Evolutionary conservation across 2,888 invertebrate genomes (phyloP).

Genomic region (Pinctada fucata): DNA sequence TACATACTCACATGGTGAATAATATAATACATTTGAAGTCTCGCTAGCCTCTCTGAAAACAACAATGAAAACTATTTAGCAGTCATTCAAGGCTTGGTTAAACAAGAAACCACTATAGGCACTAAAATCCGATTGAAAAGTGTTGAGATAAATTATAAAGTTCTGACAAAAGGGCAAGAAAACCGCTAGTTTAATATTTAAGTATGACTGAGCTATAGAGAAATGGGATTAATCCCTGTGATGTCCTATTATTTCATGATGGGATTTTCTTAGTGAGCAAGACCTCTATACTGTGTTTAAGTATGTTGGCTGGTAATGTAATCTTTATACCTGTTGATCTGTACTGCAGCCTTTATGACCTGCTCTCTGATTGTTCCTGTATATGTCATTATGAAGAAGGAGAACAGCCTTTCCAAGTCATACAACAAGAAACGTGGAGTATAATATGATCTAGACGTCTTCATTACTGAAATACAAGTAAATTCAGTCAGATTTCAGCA

Average conservation of each 20-base stretch:
- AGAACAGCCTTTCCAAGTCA: constrained; percentile 28
- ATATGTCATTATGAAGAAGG: constrained; percentile 22
- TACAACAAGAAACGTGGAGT: not conserved
- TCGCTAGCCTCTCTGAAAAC: not conserved
- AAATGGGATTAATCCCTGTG: too few species aligned
- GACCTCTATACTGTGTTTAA: too few species aligned
- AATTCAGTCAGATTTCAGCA: too few species aligned
- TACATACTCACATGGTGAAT: constrained; percentile 19
- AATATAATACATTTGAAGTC: not conserved
- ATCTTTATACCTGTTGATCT: constrained; percentile 23
- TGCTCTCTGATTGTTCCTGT: constrained; percentile 20
- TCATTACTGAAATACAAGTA: not conserved
- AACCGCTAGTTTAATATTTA: too few species aligned
- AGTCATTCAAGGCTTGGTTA: not conserved
- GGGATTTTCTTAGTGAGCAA: too few species aligned
- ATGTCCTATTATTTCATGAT: too few species aligned
- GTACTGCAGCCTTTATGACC: constrained; percentile 19
- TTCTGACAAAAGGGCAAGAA: too few species aligned
- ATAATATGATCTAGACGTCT: not conserved
- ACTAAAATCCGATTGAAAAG: too few species aligned
- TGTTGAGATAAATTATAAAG: too few species aligned
- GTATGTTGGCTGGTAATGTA: too few species aligned
- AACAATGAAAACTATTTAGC: not conserved
- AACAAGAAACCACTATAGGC: not conserved
- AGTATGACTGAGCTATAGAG: too few species aligned